Percentiles rank a stretch among this genome's conserved stretches.
These are phyloP conservation scores for Megamerina dolium DNA, from an alignment of 2,888 invertebrate species.

Conservation along the genomic window DNA sequence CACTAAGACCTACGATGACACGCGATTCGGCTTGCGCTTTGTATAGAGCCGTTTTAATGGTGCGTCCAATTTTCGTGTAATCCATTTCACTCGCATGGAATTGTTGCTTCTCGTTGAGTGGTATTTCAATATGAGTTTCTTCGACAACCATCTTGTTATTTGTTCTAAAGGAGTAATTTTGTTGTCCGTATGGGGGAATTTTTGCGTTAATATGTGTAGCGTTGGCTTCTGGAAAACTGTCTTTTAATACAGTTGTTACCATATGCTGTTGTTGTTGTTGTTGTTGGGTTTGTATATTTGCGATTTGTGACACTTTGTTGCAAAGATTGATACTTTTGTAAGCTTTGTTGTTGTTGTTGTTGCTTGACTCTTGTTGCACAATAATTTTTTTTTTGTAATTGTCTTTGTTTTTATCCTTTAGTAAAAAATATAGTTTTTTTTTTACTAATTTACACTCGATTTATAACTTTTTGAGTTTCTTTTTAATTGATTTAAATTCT, in stretches of 20 bases:
- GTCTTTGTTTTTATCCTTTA: conserved; percentile 4
- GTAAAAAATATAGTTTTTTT: neutral
- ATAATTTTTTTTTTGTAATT: neutral
- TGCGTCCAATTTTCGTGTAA: conserved; percentile 42
- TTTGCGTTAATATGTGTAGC: conserved; percentile 11
- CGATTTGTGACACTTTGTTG: conserved; percentile 4
- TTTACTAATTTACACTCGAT: neutral
- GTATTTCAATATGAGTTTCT: conserved; percentile 29
- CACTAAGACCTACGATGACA: conserved; percentile 47
- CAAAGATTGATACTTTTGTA: conserved; percentile 2
- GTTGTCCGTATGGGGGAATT: conserved; percentile 20
- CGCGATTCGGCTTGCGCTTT: conserved; percentile 46
- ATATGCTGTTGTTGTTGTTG: too few relatives aligned
- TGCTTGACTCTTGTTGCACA: conserved; percentile 4
- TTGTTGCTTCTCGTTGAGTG: conserved; percentile 14
- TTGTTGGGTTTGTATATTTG: conserved; percentile 3
- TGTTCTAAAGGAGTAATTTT: conserved; percentile 14
- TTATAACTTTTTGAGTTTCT: conserved; percentile 1
- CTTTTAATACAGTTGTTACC: too few relatives aligned
- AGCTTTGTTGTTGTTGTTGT: conserved; percentile 7
- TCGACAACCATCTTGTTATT: conserved; percentile 40
- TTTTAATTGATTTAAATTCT: neutral
- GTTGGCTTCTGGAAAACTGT: too few relatives aligned
- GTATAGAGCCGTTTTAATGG: conserved; percentile 41
- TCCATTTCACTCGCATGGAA: conserved; percentile 25